phyloP scores from a whole-genome alignment of 2,888 invertebrate genomes.

The Mythimna ferrago region DNA sequence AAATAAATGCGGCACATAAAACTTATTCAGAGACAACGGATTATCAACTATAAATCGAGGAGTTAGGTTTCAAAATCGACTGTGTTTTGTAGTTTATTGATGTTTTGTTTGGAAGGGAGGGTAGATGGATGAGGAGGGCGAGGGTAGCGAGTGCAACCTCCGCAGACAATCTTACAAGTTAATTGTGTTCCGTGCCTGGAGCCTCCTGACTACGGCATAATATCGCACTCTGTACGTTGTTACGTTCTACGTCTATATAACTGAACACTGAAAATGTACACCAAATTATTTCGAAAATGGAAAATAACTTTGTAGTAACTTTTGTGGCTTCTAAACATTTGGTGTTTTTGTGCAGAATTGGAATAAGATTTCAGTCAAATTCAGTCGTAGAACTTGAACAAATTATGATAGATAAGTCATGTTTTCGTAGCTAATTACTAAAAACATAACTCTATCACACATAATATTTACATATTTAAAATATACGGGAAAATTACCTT shows the following conservation, averaged over 20 bases:
- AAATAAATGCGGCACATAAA: constrained; percentile 90
- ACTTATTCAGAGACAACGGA: constrained; percentile 75
- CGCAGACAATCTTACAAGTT: constrained; percentile 91
- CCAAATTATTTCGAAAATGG: constrained; percentile 24
- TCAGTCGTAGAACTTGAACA: neutral
- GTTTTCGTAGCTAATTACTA: neutral
- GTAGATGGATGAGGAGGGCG: constrained; percentile 87
- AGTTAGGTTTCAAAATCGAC: constrained; percentile 70
- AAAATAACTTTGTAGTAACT: constrained; percentile 25
- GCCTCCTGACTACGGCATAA: constrained; percentile 88
- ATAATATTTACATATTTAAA: constrained; percentile 9
- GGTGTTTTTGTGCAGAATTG: neutral
- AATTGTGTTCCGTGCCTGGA: constrained; percentile 90
- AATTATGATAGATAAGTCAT: too few species aligned
- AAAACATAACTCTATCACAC: neutral
- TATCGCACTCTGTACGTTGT: constrained; percentile 78
- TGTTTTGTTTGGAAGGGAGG: constrained; percentile 90
- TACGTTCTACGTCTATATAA: constrained; percentile 59
- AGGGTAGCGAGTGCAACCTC: constrained; percentile 88
- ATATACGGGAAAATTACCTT: constrained; percentile 22
- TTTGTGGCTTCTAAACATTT: neutral
- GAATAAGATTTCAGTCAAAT: neutral
- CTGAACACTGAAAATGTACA: constrained; percentile 53
- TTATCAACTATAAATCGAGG: constrained; percentile 65
- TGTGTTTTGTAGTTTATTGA: constrained; percentile 84